Base-by-base conservation (phyloP, 2,113 vertebrate species). In the Acanthisitta chloris region DNA sequence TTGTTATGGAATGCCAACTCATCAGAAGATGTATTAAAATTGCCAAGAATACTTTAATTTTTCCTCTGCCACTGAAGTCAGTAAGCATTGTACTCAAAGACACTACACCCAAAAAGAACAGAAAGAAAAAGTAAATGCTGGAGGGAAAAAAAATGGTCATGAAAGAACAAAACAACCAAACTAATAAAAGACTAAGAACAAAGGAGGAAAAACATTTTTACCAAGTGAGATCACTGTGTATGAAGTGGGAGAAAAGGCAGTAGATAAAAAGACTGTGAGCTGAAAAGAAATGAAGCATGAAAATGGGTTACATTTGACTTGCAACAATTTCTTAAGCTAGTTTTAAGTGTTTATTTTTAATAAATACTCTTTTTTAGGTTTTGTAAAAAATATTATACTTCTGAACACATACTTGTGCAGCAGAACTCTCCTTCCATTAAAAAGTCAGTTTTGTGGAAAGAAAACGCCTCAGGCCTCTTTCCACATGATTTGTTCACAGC, bases 1-100 rank as follows among this genome's bases (percentile, higher is more conserved):
- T 81, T 77, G 26, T 88, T 66, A 74, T 13, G 33, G 34, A 86
- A 88, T 71, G 29, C 55, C 65, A 92, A 3, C 17, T 94, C 65
- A 89, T 55, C 51, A 81, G 58, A 89, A 92, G 72, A 94, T 57
- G 28, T 20, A 84, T 67, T 91, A 84, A 81, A 86, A 81, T 64
- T 51, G 21, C 46, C 43, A 79, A 70, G 40, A 83, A 83, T 51
- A 93, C 26, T n/a, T 58, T 38, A 33, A 16, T 58, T 76, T 85
- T 70, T 59, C 36, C 16, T 70, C 14, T 14, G 51, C 8, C 36
- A 43, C 3, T 59, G 36, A 80, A 76, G 31, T 78, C 43, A 64
- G 24, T 62, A 86, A 43, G 26, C 26, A 61, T 8, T 57, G 28
- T 31, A 78, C 25, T 55, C 20, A 65, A 71, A 57, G 72, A 65